These are phyloP conservation scores for Acleris sparsana DNA, from an alignment of 2,888 invertebrate genomes.

Conservation along the genomic window DNA sequence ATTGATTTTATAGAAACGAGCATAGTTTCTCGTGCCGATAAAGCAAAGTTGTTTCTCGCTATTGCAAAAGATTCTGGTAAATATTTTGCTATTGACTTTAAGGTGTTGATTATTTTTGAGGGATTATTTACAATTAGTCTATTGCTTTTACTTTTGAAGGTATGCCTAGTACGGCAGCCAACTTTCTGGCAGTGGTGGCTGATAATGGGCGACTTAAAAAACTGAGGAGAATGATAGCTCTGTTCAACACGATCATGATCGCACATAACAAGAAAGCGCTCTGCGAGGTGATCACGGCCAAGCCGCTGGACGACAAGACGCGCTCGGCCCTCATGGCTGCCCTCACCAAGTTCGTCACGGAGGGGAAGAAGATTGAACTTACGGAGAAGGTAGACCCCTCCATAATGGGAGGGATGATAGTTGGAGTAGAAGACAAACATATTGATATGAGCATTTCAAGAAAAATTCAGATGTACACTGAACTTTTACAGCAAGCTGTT, in stretches of 20 bases:
- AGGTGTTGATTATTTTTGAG: slow-evolving; percentile 8
- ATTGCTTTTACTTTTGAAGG: slow-evolving; percentile 46
- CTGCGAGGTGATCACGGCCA: slow-evolving; percentile 72
- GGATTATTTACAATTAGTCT: not conserved
- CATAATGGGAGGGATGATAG: slow-evolving; percentile 69
- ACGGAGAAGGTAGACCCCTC: slow-evolving; percentile 64
- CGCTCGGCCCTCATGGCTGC: slow-evolving; percentile 56
- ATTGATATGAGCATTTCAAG: slow-evolving; percentile 68
- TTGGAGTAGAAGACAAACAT: slow-evolving; percentile 71
- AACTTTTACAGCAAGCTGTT: slow-evolving; percentile 58
- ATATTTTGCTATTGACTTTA: slow-evolving; percentile 7
- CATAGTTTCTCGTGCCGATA: slow-evolving; percentile 55
- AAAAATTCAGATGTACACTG: slow-evolving; percentile 66
- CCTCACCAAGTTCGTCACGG: slow-evolving; percentile 59
- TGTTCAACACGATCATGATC: slow-evolving; percentile 66
- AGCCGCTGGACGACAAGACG: slow-evolving; percentile 56
- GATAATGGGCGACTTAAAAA: slow-evolving; percentile 69
- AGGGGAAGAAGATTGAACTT: slow-evolving; percentile 61
- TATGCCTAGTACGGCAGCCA: slow-evolving; percentile 59
- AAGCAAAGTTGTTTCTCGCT: slow-evolving; percentile 58
- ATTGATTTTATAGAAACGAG: slow-evolving; percentile 66
- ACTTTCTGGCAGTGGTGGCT: slow-evolving; percentile 65
- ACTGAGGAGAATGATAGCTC: slow-evolving; percentile 60
- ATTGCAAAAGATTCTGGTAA: slow-evolving; percentile 57
- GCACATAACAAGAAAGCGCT: slow-evolving; percentile 69